Conservation (phyloP, 2,113 vertebrate species). For the Corvus hawaiiensis region DNA sequence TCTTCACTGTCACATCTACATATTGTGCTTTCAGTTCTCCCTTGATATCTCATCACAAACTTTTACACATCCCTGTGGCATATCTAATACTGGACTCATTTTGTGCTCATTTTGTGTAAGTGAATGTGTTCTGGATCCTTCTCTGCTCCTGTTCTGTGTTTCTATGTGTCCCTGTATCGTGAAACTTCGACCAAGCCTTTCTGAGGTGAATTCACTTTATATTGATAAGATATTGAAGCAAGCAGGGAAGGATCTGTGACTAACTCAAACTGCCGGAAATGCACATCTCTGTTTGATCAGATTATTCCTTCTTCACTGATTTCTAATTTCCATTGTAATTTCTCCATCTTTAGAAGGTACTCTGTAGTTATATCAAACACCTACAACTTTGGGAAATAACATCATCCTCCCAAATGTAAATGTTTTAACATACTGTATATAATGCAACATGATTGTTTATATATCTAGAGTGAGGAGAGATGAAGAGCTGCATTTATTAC, state of each 20-base stretch:
- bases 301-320: neutral
- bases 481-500: neutral
- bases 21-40: neutral
- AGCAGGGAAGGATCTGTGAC: neutral
- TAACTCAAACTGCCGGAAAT: neutral
- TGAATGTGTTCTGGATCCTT: neutral
- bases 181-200: neutral
- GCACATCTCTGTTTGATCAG: neutral
- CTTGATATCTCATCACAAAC: neutral
- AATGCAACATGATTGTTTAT: neutral
- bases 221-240: neutral
- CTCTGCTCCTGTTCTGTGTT: neutral
- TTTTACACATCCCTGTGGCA: neutral
- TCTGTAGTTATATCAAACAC: neutral
- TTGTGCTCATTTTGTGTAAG: neutral
- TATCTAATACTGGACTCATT: neutral
- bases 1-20: neutral
- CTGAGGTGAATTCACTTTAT: neutral
- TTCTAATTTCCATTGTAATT: neutral
- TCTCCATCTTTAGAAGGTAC: neutral
- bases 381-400: neutral
- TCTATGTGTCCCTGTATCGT: neutral
- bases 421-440: neutral
- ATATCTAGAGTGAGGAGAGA: neutral
- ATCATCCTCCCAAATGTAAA: neutral